Evolutionary conservation across 2,797 vertebrate species (phyloP).

Genomic region (Rallus crepitans): DNA sequence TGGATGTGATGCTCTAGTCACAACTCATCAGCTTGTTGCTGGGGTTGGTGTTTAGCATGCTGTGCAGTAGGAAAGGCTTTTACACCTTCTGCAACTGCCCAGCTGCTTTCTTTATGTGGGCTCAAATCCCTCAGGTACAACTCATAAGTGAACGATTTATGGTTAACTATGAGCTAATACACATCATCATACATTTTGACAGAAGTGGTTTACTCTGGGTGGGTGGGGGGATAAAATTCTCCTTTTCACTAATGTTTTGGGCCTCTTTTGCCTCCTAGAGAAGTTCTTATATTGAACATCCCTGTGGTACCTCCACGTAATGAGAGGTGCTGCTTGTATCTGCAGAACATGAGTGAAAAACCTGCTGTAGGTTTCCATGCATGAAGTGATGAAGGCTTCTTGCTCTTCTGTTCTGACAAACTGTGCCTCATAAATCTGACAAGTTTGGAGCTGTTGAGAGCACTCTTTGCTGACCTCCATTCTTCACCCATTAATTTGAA

Average conservation of each 20-base stretch:
- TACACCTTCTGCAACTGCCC: neutral
- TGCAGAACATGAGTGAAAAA: neutral
- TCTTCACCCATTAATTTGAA: neutral
- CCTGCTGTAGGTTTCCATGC: rapidly evolving
- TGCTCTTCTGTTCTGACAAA: neutral
- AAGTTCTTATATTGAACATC: neutral
- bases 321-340: neutral
- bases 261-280: neutral
- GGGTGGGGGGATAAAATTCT: neutral
- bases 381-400: neutral
- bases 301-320: rapidly evolving
- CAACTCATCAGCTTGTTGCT: neutral
- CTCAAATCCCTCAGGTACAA: neutral
- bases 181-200: neutral
- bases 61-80: neutral
- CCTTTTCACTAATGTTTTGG: neutral
- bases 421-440: neutral
- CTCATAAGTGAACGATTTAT: neutral
- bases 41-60: neutral
- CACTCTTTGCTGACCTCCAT: neutral
- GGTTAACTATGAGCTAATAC: neutral
- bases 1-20: neutral
- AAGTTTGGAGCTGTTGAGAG: neutral
- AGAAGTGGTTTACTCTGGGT: neutral
- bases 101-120: neutral